Percentiles rank a stretch among this genome's conserved stretches.
phyloP scores from a whole-genome alignment of 2,113 vertebrate genomes.

The Xyliphius kryptos region DNA sequence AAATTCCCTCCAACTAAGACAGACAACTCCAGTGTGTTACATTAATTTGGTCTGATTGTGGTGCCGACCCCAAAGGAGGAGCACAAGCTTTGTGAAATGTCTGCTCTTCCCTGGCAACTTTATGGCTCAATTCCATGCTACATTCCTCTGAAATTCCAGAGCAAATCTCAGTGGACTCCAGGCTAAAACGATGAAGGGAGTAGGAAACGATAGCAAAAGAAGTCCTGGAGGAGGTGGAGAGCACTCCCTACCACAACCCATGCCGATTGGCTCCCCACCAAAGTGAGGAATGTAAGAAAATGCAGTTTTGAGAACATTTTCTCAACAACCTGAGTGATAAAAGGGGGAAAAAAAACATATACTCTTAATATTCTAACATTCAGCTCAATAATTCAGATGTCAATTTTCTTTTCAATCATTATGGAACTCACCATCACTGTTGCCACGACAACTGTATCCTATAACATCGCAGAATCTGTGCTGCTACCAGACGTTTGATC shows the following conservation, averaged over 20 bases:
- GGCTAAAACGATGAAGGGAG: conserved; percentile 2
- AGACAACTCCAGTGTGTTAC: too few species aligned
- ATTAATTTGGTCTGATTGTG: not conserved
- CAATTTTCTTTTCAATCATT: too few species aligned
- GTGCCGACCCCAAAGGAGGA: not conserved
- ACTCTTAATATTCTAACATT: not conserved
- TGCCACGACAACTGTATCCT: too few species aligned
- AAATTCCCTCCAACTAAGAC: too few species aligned
- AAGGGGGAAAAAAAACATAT: not conserved
- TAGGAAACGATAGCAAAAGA: conserved; percentile 3
- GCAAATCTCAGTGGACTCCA: conserved; percentile 36
- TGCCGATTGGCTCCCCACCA: conserved; percentile 33
- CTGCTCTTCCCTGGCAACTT: conserved; percentile 36
- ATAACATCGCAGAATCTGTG: too few species aligned
- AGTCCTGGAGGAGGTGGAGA: not conserved
- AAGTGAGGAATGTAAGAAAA: conserved; percentile 32
- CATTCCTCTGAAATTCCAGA: conserved; percentile 57
- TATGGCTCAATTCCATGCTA: conserved; percentile 46
- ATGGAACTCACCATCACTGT: too few species aligned
- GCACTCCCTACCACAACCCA: conserved; percentile 3
- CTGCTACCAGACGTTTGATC: too few species aligned
- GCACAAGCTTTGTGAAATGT: conserved; percentile 11
- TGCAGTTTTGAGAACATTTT: conserved; percentile 10
- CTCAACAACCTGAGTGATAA: not conserved
- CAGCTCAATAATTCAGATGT: too few species aligned